phyloP scores from a whole-genome alignment of 92 coral and sea anemone genomes.

The Metridium senile region DNA sequence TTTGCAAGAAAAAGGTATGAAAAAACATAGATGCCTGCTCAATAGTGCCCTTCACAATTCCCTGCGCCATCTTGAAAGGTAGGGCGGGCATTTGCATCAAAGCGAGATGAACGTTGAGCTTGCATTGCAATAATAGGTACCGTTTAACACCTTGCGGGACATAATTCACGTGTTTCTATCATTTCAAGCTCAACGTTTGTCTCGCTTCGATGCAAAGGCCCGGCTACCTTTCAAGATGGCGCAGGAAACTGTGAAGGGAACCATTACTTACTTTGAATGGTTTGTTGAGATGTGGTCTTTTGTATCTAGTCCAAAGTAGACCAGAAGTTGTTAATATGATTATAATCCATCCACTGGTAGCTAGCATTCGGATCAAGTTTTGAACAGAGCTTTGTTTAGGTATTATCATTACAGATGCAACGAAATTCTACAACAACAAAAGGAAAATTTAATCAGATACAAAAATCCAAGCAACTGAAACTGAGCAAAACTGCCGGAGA shows the following conservation, averaged over 20 bases:
- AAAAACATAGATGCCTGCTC: neutral
- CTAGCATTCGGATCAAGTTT: conserved; percentile 50
- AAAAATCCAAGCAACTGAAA: neutral
- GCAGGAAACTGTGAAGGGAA: no score
- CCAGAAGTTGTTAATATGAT: conserved; percentile 54
- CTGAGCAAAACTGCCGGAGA: no score
- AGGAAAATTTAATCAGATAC: neutral
- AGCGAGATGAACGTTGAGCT: no score
- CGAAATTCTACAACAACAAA: conserved; percentile 34
- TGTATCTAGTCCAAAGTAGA: conserved; percentile 58
- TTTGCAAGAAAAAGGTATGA: neutral
- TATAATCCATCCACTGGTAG: conserved; percentile 61
- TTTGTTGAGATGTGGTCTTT: conserved; percentile 31
- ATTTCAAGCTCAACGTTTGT: no score
- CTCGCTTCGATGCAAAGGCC: no score
- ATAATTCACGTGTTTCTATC: no score
- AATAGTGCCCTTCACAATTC: no score
- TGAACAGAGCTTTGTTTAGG: conserved; percentile 57
- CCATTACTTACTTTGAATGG: conserved; percentile 64
- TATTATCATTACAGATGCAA: conserved; percentile 53
- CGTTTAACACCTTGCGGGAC: no score
- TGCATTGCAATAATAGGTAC: no score
- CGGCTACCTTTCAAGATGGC: no score
- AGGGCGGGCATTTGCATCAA: no score
- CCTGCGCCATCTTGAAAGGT: no score